phyloP scores from a whole-genome alignment of 2,888 invertebrate species.

The Tiphia femorata region DNA sequence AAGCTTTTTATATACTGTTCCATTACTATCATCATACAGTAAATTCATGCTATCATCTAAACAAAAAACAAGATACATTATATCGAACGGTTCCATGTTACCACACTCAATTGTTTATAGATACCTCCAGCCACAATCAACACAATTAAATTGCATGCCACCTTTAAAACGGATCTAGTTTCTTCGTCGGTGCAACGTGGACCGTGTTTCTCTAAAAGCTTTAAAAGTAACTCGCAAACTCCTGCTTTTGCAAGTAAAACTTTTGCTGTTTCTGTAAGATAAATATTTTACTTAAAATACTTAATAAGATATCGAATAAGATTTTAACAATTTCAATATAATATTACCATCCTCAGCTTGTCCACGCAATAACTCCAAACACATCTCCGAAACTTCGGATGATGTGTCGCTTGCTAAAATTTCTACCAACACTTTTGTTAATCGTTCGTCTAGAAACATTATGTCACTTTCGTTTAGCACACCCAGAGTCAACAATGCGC shows the following conservation, averaged over 20 bases:
- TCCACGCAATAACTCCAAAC: slow-evolving; percentile 81
- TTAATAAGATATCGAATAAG: background rate
- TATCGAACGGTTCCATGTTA: slow-evolving; percentile 29
- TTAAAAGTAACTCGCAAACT: slow-evolving; percentile 81
- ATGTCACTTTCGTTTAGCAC: slow-evolving; percentile 70
- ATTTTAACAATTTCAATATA: slow-evolving; percentile 7
- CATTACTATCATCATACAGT: slow-evolving; percentile 83
- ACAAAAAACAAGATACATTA: slow-evolving; percentile 13
- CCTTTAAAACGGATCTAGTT: slow-evolving; percentile 79
- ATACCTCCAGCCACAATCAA: slow-evolving; percentile 88
- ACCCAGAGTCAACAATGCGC: slow-evolving; percentile 70
- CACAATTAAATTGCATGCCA: slow-evolving; percentile 88
- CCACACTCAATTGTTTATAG: slow-evolving; percentile 7
- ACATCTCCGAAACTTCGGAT: slow-evolving; percentile 81
- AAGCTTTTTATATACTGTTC: slow-evolving; percentile 79
- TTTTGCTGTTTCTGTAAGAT: slow-evolving; percentile 81
- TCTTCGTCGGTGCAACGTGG: slow-evolving; percentile 76
- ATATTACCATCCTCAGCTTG: slow-evolving; percentile 81
- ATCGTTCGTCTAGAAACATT: slow-evolving; percentile 70
- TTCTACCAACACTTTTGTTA: slow-evolving; percentile 75
- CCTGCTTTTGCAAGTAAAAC: slow-evolving; percentile 81
- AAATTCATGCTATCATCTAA: slow-evolving; percentile 89
- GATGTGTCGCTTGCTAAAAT: slow-evolving; percentile 77
- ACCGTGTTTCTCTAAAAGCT: slow-evolving; percentile 80
- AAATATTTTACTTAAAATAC: background rate